Evolutionary conservation across 2,888 invertebrate genomes (phyloP), one percentile per base, ranked within the genome.

Genomic region (Aspidiotus destructor): DNA sequence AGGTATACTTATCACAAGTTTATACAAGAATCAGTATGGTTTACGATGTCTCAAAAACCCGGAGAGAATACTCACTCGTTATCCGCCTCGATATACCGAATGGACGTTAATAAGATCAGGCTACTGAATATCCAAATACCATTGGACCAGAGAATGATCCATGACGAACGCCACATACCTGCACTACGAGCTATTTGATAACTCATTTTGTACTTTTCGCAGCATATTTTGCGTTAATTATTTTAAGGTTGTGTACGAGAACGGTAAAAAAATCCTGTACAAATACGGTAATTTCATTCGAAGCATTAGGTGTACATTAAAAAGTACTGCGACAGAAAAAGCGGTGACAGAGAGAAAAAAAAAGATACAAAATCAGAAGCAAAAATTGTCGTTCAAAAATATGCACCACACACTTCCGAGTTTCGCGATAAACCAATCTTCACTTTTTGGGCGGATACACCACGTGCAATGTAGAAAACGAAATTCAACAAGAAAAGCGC

Each of bases 401-500:
- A 28, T 48, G 48, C 48, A 48, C 48, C n/a, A 48, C 11, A 11
- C 48, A 48, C 48, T 48, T 48, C 48, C 48, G 48, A 48, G 48
- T 48, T 48, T 48, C 48, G 48, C 48, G 10, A 48, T 3, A 48
- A 48, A 11, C 48, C 48, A 48, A 48, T 48, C n/a, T 48, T n/a
- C 48, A 48, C 48, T 48, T 48, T 48, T 48, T 48, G 48, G 48
- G 48, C 48, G 48, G 48, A 48, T 48, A 48, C 48, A 48, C 48
- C 48, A 48, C 48, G 48, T 48, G 48, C 48, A 48, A 48, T 48
- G 48, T 48, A 48, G 48, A 48, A 48, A 48, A 48, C 48, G 48
- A 48, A 48, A 48, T 48, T 48, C 48, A 48, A 48, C 48, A 48
- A 48, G 48, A 48, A 48, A 48, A 48, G 48, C 48, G 48, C 48